Evolutionary conservation across 1,140 invertebrate genomes (phyloP), one percentile per base, ranked within the genome.

Genomic region (Drosophila mayri): DNA sequence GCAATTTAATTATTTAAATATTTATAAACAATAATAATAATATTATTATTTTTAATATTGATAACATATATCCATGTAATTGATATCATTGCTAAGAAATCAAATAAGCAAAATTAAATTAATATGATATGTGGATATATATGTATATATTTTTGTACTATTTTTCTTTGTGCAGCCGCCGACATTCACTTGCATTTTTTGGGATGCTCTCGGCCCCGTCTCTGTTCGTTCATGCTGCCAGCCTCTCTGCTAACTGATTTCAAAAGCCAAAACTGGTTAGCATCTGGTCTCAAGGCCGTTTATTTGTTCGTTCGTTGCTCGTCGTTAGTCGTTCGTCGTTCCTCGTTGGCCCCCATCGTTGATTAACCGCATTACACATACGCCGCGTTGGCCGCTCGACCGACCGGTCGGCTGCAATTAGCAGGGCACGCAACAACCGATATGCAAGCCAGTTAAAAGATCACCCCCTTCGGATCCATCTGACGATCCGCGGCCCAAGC

Each of bases 361-460:
- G 82, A 85, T 85, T 77, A 85, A 81, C 81, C 81, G 76, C 84
- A 87, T 88, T 87, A 88, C 84, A 80, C 84, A 87, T 87, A 84
- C 84, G 84, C 70, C 77, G 73, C 80, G 63, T 84, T 80, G 76
- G 82, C 65, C 82, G 76, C 72, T 58, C 43, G 47, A 67, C 65
- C 59, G 40, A 63, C 63, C 61, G 68, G 55, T 67, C 78, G 54
- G 41, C 70, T 90, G 85, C 85, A 90, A 90, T 90, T 90, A 90
- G 86, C 85, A 90, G 85, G 81, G 81, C 85, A 73, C 77, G 50
- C 73, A 68, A 79, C 66, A 73, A 60, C 62, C 44, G 57, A 30
- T 64, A 70, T 70, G 66, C 66, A 70, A 70, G 70, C 54, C 38
- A 67, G 22, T 57, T 49, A 50, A 25, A 14, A 54, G 49, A 43